phyloP scores from a whole-genome alignment of 2,888 invertebrate genomes.

The Holacanthella duospinosa region DNA sequence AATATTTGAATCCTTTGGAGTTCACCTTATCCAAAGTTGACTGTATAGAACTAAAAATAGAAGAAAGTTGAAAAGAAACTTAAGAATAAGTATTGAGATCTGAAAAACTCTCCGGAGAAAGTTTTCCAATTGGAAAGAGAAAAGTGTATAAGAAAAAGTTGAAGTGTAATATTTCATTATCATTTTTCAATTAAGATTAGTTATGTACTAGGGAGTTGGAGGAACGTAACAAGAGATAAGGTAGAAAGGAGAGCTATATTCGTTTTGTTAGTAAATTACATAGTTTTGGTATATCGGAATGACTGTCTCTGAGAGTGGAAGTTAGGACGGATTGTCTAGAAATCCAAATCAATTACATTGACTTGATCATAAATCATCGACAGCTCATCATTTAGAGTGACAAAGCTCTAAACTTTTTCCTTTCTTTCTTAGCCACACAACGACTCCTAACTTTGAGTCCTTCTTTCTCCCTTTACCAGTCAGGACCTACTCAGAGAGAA shows the following conservation, averaged over 20 bases:
- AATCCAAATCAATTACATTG: slow-evolving; percentile 38
- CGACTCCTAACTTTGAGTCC: not conserved
- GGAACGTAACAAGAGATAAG: not conserved
- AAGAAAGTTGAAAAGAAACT: too few relatives aligned
- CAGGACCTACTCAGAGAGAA: slow-evolving; percentile 23
- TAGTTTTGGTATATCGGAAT: too few relatives aligned
- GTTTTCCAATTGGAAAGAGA: too few relatives aligned
- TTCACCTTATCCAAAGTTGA: too few relatives aligned
- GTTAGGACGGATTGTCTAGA: slow-evolving; percentile 31
- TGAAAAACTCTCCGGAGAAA: too few relatives aligned
- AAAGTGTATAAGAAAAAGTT: too few relatives aligned
- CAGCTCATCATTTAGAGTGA: slow-evolving; percentile 31
- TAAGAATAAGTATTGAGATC: too few relatives aligned
- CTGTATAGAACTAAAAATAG: too few relatives aligned
- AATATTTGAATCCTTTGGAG: too few relatives aligned
- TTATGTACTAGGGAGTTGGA: not conserved
- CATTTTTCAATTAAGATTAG: slow-evolving; percentile 4
- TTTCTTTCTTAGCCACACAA: not conserved
- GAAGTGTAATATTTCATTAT: not conserved
- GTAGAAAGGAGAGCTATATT: not conserved
- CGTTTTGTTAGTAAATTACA: too few relatives aligned
- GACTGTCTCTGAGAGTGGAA: not conserved
- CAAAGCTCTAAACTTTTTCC: slow-evolving; percentile 31
- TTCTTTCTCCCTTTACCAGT: slow-evolving; percentile 5
- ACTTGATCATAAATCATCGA: slow-evolving; percentile 38